Conservation (phyloP, 2,113 vertebrate species). For the Ahaetulla prasina region DNA sequence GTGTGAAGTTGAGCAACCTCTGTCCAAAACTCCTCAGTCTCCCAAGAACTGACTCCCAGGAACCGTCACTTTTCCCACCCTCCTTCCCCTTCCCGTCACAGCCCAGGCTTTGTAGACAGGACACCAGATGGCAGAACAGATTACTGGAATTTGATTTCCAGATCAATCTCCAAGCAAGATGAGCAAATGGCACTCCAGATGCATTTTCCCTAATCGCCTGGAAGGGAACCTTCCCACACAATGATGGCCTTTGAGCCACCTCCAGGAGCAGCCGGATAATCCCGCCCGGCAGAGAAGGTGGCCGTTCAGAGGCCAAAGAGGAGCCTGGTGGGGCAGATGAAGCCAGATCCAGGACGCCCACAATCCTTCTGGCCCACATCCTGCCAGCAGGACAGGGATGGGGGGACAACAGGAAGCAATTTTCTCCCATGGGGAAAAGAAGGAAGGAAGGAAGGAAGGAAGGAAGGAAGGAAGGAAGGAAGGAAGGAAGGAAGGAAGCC, state of each 20-base stretch:
- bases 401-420: neutral
- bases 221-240: constrained; percentile 55
- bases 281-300: constrained; percentile 11
- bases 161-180: constrained; percentile 59
- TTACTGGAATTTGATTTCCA: constrained; percentile 66
- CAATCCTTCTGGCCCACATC: constrained; percentile 31
- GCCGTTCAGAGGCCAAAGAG: neutral
- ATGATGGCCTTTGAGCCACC: constrained; percentile 31
- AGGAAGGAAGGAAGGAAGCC: neutral
- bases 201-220: constrained; percentile 59
- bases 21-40: neutral
- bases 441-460: neutral
- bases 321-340: neutral
- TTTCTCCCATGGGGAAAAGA: neutral
- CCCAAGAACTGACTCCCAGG: neutral
- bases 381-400: neutral
- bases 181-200: constrained; percentile 54
- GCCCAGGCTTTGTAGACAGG: constrained; percentile 25
- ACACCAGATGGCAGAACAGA: constrained; percentile 64
- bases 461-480: too few relatives aligned
- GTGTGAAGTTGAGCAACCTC: neutral
- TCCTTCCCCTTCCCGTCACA: neutral
- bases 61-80: neutral
- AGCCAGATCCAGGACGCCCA: constrained; percentile 14
- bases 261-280: constrained; percentile 50